phyloP scores from a whole-genome alignment of 2,888 invertebrate genomes.

The Spatulosminthurus flaviceps region DNA sequence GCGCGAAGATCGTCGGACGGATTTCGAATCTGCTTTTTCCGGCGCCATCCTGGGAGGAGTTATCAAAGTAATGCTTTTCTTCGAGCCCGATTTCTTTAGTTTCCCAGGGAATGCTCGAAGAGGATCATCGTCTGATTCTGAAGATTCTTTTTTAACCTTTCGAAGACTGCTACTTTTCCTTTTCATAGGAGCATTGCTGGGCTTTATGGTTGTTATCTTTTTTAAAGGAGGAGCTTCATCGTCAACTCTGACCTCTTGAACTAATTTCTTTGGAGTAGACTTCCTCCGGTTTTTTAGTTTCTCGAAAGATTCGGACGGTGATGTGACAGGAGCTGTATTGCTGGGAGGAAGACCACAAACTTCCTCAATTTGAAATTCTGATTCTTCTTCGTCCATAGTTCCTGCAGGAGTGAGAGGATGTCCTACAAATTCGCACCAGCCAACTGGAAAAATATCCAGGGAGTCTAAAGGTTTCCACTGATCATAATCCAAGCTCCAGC shows the following conservation, averaged over 20 bases:
- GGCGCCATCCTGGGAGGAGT: no score
- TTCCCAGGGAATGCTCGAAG: neutral
- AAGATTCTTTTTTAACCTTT: neutral
- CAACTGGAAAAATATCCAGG: conserved; percentile 29
- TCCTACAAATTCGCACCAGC: conserved; percentile 30
- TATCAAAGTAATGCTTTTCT: no score
- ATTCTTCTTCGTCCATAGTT: neutral
- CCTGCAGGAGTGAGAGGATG: conserved; percentile 12
- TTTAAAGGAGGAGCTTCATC: neutral
- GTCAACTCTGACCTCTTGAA: neutral
- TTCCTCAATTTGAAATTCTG: neutral
- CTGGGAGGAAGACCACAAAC: no score
- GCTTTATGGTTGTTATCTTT: neutral
- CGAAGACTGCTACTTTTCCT: conserved; percentile 4
- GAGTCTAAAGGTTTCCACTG: conserved; percentile 32
- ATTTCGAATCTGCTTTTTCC: neutral
- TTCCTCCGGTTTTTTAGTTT: neutral
- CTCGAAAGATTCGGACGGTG: no score
- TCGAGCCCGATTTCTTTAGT: neutral
- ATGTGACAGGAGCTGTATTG: no score
- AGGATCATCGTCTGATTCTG: neutral
- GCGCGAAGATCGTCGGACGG: neutral
- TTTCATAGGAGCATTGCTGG: neutral
- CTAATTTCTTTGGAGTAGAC: neutral
- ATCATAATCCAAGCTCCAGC: conserved; percentile 31